Percentiles rank a stretch among this genome's conserved stretches.
Evolutionary conservation across 1,140 invertebrate genomes (phyloP).

Genomic region (Schlechtendalia chinensis): DNA sequence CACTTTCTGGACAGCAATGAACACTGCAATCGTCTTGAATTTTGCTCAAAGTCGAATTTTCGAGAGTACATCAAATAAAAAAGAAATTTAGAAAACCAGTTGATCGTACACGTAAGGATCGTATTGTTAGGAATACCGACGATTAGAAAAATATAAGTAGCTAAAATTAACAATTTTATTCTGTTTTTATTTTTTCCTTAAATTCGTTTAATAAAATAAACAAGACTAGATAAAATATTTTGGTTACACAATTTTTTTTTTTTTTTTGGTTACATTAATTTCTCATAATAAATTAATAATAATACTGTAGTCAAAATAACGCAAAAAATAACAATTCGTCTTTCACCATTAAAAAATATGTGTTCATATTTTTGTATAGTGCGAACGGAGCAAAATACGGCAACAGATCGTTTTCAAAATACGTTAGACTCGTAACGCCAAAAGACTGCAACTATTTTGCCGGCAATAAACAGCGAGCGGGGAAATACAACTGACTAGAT

Average conservation of each 20-base stretch:
- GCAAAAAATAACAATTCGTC: background rate
- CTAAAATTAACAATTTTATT: background rate
- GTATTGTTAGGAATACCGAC: background rate
- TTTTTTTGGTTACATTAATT: background rate
- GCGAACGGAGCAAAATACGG: conserved; percentile 15
- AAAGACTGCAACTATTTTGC: conserved; percentile 38
- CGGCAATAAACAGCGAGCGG: background rate
- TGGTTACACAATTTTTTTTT: background rate
- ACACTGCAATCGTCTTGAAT: too few species aligned
- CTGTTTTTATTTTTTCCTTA: background rate
- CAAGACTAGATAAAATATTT: conserved; percentile 27
- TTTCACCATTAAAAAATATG: background rate
- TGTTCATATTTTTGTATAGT: background rate
- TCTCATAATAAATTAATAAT: background rate
- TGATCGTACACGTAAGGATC: background rate
- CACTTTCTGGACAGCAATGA: too few species aligned
- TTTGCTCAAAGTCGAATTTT: too few species aligned
- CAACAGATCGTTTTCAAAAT: conserved; percentile 40
- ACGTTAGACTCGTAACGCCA: conserved; percentile 44
- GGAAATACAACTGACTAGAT: conserved; percentile 19
- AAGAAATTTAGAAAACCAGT: background rate
- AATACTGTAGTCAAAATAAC: background rate
- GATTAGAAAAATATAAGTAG: background rate
- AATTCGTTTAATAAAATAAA: conserved; percentile 23
- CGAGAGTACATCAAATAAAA: background rate